Conservation (phyloP, 23 tunicate genomes). For the Oikopleura vanhoeffeni region DNA sequence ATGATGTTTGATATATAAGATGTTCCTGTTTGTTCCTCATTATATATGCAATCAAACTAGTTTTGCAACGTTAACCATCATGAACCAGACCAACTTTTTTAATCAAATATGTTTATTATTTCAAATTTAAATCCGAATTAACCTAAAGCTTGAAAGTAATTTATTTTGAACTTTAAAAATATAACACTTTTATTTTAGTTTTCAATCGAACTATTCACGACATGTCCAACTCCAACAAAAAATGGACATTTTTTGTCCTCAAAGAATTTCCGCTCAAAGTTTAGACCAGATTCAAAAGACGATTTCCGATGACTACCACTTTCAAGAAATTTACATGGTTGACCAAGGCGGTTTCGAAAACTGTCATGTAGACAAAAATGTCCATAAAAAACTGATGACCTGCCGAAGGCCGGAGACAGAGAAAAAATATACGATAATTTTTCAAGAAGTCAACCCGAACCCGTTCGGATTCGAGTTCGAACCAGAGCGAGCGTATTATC, state of each 20-base stretch:
- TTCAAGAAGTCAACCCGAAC: conserved; percentile 58
- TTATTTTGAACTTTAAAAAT: too few relatives aligned
- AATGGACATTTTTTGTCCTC: background rate
- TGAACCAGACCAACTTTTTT: too few relatives aligned
- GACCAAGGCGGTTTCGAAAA: background rate
- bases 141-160: too few relatives aligned
- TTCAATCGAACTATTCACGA: background rate
- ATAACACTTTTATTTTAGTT: background rate
- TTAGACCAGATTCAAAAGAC: background rate
- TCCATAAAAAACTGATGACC: conserved; percentile 33
- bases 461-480: conserved; percentile 75
- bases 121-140: too few relatives aligned
- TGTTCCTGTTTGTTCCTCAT: too few relatives aligned
- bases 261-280: background rate
- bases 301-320: background rate
- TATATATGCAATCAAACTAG: too few relatives aligned
- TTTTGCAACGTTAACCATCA: too few relatives aligned
- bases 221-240: background rate
- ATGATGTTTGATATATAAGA: too few relatives aligned
- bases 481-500: conserved; percentile 47
- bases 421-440: conserved; percentile 74
- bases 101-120: too few relatives aligned
- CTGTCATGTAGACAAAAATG: conserved; percentile 17
- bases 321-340: background rate
- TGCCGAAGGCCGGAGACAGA: conserved; percentile 45